Conservation (phyloP, 2,888 invertebrate genomes). For the Metopia argyrocephala region DNA sequence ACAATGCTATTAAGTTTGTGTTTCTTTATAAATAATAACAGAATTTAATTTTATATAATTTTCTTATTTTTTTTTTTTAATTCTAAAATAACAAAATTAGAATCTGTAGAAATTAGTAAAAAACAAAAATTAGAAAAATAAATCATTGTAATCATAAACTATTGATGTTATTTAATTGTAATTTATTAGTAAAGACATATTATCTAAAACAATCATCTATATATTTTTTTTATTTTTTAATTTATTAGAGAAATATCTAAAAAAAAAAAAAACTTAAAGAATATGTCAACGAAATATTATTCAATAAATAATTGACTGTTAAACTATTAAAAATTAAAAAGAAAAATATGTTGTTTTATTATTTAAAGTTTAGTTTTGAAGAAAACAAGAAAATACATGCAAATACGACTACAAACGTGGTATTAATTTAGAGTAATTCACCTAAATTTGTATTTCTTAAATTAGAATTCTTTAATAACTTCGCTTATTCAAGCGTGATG, state of each 20-base stretch:
- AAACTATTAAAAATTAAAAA: conserved; percentile 12
- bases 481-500: too few relatives aligned
- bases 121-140: neutral
- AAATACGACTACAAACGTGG: neutral
- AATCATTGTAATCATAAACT: neutral
- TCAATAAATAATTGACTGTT: conserved; percentile 54
- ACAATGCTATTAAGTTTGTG: conserved; percentile 39
- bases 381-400: neutral
- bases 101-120: neutral
- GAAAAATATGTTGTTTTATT: neutral
- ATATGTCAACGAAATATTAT: conserved; percentile 51
- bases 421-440: too few relatives aligned
- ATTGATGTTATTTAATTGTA: conserved; percentile 62
- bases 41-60: neutral
- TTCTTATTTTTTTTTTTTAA: neutral
- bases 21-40: conserved; percentile 1
- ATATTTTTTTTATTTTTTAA: conserved; percentile 31
- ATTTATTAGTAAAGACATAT: conserved; percentile 43
- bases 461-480: too few relatives aligned
- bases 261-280: conserved; percentile 8
- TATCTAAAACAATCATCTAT: conserved; percentile 42
- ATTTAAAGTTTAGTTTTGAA: neutral
- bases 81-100: neutral
- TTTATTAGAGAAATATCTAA: conserved; percentile 38
- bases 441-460: neutral